Base-by-base conservation (phyloP, 2,797 vertebrate species). In the Eptatretus atami region DNA sequence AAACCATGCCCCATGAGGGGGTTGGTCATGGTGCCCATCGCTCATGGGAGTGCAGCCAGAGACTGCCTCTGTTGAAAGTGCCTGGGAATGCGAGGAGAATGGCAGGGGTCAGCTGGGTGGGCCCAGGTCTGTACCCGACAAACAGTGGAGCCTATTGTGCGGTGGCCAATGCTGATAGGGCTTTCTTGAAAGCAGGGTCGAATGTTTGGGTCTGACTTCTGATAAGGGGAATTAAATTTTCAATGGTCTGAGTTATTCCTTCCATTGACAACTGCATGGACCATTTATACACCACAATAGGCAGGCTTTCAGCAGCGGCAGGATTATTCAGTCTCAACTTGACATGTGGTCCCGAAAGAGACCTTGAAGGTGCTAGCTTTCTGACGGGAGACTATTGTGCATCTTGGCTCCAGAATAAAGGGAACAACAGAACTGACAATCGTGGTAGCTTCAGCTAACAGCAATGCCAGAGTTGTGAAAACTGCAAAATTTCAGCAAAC, bases 151-250 rank as follows among this genome's bases (percentile, higher is more conserved):
- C n/a, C 25, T 25, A n/a, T 61, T 61, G 57, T 61, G 57, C 25
- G 57, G 11, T 25, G n/a, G 15, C n/a, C 57, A 12, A n/a, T 61
- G n/a, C 57, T 61, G 57, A 61, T 61, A 61, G 57, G 9, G 57
- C 57, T 25, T 25, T n/a, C n/a, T n/a, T 61, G 57, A 61, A 61
- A n/a, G 57, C n/a, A n/a, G 57, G 15, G 25, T 25, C n/a, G 25
- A 61, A 61, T 61, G 57, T 61, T 61, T 61, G n/a, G 57, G 9
- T 25, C n/a, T 25, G 57, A 61, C 57, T 61, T 25, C 57, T 61
- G 57, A 61, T 61, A 61, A 61, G 57, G 57, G 57, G 57, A 61
- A 61, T 61, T 61, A 25, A n/a, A 61, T 61, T 61, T 61, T 61
- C 57, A 61, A 61, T 61, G 57, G 57, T 25, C 57, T 61, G 25